Percentiles rank a stretch among this genome's conserved stretches.
phyloP scores from a whole-genome alignment of 2,797 vertebrate genomes.

The Ceryle rudis region DNA sequence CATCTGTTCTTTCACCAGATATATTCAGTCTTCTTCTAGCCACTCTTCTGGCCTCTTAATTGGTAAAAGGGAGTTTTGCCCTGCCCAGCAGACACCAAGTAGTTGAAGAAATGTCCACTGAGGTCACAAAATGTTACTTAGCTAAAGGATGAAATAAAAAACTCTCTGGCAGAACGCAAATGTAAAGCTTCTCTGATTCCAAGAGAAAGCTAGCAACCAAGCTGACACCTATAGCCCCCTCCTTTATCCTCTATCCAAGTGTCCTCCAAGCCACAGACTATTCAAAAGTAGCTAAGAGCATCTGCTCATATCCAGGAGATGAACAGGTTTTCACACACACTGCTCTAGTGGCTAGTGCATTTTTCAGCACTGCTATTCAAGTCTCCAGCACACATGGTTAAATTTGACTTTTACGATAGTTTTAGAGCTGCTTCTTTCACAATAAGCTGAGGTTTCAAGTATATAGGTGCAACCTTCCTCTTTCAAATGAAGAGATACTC shows the following conservation, averaged over 20 bases:
- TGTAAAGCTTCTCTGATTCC: background rate
- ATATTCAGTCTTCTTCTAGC: background rate
- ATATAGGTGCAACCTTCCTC: background rate
- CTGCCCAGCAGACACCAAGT: background rate
- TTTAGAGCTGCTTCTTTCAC: background rate
- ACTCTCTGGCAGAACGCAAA: background rate
- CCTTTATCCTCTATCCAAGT: accelerated
- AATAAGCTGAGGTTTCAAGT: background rate
- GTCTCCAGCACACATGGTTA: background rate
- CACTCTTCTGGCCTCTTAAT: background rate
- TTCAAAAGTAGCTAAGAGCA: background rate
- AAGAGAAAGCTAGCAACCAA: background rate
- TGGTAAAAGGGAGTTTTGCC: background rate
- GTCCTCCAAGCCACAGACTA: background rate
- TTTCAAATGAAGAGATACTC: background rate
- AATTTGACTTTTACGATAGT: background rate
- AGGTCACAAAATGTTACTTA: background rate
- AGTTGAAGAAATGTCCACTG: background rate
- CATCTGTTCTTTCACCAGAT: background rate
- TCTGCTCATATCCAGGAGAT: background rate
- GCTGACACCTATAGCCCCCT: background rate
- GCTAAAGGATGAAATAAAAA: background rate
- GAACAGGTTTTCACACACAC: accelerated
- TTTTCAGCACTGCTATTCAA: background rate
- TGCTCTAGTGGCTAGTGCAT: background rate